Percentiles rank a stretch among this genome's conserved stretches.
These are phyloP conservation scores for Apotomis betuletana DNA, from an alignment of 2,888 invertebrate genomes.

Conservation along the genomic window DNA sequence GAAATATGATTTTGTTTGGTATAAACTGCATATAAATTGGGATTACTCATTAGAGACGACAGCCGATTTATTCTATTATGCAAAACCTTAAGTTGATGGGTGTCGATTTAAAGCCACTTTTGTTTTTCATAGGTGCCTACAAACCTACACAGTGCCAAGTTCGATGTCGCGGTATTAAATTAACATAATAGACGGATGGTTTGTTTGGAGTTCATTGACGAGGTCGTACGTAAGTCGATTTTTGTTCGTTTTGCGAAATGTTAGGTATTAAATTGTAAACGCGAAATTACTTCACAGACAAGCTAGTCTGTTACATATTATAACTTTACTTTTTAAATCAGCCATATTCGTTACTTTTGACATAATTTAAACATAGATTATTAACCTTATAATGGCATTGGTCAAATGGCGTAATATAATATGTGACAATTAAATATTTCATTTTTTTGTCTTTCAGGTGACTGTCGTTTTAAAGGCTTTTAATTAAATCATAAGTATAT, in stretches of 20 bases:
- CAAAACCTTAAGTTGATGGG: slow-evolving; percentile 13
- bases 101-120: slow-evolving; percentile 29
- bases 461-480: too few relatives aligned
- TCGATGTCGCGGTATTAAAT: slow-evolving; percentile 13
- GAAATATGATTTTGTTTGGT: slow-evolving; percentile 2
- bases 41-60: slow-evolving; percentile 11
- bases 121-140: slow-evolving; percentile 30
- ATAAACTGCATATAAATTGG: slow-evolving; percentile 24
- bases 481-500: too few relatives aligned
- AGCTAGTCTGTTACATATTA: too few relatives aligned
- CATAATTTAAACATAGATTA: background rate
- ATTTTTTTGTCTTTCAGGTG: too few relatives aligned
- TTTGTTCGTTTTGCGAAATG: background rate
- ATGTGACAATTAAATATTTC: too few relatives aligned
- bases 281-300: too few relatives aligned
- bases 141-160: slow-evolving; percentile 33
- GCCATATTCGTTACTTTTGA: background rate
- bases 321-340: too few relatives aligned
- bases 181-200: slow-evolving; percentile 28
- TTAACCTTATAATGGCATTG: background rate
- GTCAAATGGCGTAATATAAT: too few relatives aligned
- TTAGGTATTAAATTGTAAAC: background rate
- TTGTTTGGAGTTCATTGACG: slow-evolving; percentile 28
- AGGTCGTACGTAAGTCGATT: slow-evolving; percentile 4
- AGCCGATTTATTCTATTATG: slow-evolving; percentile 19